Conservation (phyloP, 2,888 invertebrate genomes). For the Cheilosia scutellata region DNA sequence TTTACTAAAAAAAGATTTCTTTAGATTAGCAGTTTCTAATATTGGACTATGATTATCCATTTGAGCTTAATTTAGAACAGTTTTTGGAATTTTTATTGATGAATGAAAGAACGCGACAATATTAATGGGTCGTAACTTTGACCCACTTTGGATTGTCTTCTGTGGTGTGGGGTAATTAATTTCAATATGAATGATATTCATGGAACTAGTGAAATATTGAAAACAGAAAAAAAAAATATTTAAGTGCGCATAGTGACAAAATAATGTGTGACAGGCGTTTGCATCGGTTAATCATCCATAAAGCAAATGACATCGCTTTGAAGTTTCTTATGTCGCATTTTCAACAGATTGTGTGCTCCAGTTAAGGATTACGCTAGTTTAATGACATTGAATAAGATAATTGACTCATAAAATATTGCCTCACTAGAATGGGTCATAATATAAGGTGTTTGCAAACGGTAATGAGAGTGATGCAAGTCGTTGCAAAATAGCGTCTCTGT, state of each 20-base stretch:
- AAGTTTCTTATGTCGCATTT: neutral
- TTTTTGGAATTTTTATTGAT: neutral
- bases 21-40: neutral
- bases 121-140: conserved; percentile 6
- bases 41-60: neutral
- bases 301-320: conserved; percentile 3
- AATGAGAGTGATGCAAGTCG: neutral
- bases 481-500: neutral
- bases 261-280: neutral
- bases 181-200: neutral
- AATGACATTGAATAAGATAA: neutral
- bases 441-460: neutral
- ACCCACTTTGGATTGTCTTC: neutral
- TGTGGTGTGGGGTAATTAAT: neutral
- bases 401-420: too few species aligned
- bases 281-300: neutral
- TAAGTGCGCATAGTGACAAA: neutral
- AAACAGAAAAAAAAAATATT: neutral
- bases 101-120: neutral
- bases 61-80: neutral
- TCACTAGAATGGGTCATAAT: neutral
- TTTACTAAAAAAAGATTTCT: neutral
- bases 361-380: neutral
- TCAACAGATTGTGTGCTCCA: neutral
- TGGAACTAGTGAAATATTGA: neutral